Base-by-base conservation (phyloP, 2,113 vertebrate species). In the Chinchilla lanigera region DNA sequence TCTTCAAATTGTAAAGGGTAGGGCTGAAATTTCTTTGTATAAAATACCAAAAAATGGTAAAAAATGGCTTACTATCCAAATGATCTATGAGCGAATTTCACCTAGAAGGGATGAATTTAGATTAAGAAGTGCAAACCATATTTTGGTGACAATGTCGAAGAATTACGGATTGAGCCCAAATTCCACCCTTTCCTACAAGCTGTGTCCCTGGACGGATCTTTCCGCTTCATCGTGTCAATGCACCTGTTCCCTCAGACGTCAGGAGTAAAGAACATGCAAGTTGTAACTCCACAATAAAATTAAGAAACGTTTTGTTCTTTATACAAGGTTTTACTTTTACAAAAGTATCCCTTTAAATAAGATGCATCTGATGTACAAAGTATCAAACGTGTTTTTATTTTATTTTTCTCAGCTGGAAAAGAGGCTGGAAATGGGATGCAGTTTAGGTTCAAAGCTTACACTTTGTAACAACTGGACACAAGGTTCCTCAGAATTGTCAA, bases 301-400 rank as follows among this genome's bases (percentile, higher is more conserved):
- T 99, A 98, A 99, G 99, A 99, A 99, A 99, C 98, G 28, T 98
- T 98, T 98, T 98, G 98, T 99, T 98, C 98, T 99, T 99, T 99
- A 98, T 99, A 99, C 99, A 99, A 99, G 98, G 98, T 99, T 98
- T 98, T 98, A 99, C 98, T 99, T 99, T 98, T 99, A 99, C 98
- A 99, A 99, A 99, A 99, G 98, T 99, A 99, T 99, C 99, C 98
- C 99, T 99, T 99, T 98, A 99, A 99, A 99, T 99, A 99, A 99
- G 99, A 99, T 99, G 99, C 98, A 99, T 99, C 98, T 98, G 99
- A 99, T 99, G 99, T 99, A 99, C 98, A 99, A 99, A 99, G 99
- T 99, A 99, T 99, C 99, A 99, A 99, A 99, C 98, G 97, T 99
- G 98, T 92, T 97, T 98, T 98, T 98, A 82, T 98, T 98, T 88